These are phyloP conservation scores for Neoaliturus tenellus DNA, from an alignment of 2,888 invertebrate species.

Conservation along the genomic window DNA sequence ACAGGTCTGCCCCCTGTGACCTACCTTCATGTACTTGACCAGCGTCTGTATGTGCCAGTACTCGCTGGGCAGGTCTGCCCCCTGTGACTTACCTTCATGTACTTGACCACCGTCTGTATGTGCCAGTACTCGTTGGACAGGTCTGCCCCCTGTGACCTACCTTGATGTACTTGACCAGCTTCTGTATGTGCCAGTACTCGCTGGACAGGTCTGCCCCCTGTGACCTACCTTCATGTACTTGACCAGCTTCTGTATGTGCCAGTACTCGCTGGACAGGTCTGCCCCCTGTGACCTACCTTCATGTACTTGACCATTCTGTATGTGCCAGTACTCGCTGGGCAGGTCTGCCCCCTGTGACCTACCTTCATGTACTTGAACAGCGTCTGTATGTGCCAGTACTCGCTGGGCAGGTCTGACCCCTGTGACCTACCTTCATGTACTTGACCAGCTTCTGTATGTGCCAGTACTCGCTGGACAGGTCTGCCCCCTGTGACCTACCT, in stretches of 20 bases:
- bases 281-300: constrained; percentile 77
- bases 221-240: constrained; percentile 94
- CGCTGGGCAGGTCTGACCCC: constrained; percentile 84
- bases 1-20: constrained; percentile 80
- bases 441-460: constrained; percentile 96
- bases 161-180: constrained; percentile 95
- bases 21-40: constrained; percentile 92
- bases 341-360: constrained; percentile 78
- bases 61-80: constrained; percentile 87
- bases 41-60: constrained; percentile 98
- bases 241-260: constrained; percentile 96
- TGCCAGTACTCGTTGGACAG: constrained; percentile 97
- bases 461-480: constrained; percentile 96
- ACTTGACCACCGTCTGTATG: constrained; percentile 95
- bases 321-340: constrained; percentile 96
- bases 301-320: constrained; percentile 97
- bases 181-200: constrained; percentile 97
- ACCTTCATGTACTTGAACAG: constrained; percentile 94
- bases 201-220: constrained; percentile 83
- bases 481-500: constrained; percentile 76
- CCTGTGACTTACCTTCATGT: constrained; percentile 86
- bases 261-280: constrained; percentile 94
- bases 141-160: constrained; percentile 75
- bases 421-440: constrained; percentile 89
- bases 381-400: constrained; percentile 98